Conservation (phyloP, 2,797 vertebrate genomes). For the Babyrousa celebensis region DNA sequence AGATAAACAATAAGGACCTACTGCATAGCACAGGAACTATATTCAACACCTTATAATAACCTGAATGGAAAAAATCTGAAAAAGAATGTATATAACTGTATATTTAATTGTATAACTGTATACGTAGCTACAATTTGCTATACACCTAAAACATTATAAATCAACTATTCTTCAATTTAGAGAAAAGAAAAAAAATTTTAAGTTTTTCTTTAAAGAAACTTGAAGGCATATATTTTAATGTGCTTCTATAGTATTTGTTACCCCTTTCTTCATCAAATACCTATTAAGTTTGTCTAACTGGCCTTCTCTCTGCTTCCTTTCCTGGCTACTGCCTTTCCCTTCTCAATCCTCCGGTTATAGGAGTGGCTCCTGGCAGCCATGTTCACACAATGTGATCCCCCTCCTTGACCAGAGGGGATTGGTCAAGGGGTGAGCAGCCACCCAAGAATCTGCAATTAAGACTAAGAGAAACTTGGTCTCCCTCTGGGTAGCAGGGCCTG, state of each 20-base stretch:
- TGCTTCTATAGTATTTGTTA: constrained; percentile 20
- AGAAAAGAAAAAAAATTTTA: not conserved
- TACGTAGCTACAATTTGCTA: not conserved
- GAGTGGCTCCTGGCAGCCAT: not conserved
- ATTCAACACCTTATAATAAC: not conserved
- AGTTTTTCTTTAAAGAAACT: not conserved
- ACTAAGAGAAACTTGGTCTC: constrained; percentile 34
- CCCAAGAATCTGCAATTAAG: constrained; percentile 45
- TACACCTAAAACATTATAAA: not conserved
- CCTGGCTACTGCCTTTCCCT: not conserved
- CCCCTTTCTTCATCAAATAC: constrained; percentile 15
- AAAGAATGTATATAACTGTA: too few species aligned
- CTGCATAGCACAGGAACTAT: not conserved
- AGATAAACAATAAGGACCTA: not conserved
- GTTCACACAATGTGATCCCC: not conserved
- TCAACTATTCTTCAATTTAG: not conserved
- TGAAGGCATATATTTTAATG: not conserved
- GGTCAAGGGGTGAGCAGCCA: not conserved
- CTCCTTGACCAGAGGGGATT: constrained; percentile 27
- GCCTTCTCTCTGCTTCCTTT: not conserved
- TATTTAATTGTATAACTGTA: not conserved
- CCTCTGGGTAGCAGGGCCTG: constrained; percentile 27
- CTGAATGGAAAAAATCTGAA: not conserved
- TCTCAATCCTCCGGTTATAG: not conserved
- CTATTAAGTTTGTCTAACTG: not conserved